Percentiles rank a stretch among this genome's conserved stretches.
Evolutionary conservation across 2,797 vertebrate genomes (phyloP).

Genomic region (Euthynnus affinis): DNA sequence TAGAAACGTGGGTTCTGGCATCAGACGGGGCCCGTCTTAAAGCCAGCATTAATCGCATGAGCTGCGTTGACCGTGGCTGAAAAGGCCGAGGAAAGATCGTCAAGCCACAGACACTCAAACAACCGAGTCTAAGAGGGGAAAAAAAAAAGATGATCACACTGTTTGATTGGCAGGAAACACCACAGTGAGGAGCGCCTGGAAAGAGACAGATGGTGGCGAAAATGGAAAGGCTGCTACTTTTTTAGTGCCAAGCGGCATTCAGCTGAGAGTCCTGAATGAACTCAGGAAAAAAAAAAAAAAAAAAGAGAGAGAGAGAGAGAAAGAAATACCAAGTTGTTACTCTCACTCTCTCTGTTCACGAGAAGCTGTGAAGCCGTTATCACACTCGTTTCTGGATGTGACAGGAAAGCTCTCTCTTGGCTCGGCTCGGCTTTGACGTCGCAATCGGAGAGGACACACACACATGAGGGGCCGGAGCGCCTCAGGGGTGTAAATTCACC

Average conservation of each 20-base stretch:
- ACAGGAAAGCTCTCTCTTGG: slow-evolving; percentile 12
- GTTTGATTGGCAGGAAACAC: slow-evolving; percentile 17
- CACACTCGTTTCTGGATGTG: slow-evolving; percentile 7
- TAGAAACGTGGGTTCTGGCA: slow-evolving; percentile 16
- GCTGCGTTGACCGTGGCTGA: neutral
- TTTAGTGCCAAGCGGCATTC: neutral
- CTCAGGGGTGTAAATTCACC: slow-evolving; percentile 46
- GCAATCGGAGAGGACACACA: slow-evolving; percentile 29
- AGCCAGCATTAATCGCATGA: slow-evolving; percentile 39
- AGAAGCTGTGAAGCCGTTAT: slow-evolving; percentile 43
- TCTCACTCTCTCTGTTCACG: neutral
- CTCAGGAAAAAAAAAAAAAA: too few species aligned
- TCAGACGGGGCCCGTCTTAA: slow-evolving; percentile 2
- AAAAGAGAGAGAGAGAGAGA: too few species aligned
- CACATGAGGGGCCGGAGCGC: slow-evolving; percentile 16
- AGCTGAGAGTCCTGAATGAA: neutral
- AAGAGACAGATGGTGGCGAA: slow-evolving; percentile 18
- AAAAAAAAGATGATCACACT: neutral
- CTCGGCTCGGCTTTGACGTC: slow-evolving; percentile 21
- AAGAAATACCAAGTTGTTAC: slow-evolving; percentile 10
- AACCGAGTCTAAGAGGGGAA: neutral
- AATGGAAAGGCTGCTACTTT: neutral
- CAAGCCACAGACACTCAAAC: neutral
- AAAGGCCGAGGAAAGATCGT: slow-evolving; percentile 30
- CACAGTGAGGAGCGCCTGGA: neutral